These are phyloP conservation scores for Willowsia nigromaculata DNA, from an alignment of 2,888 invertebrate species.

Conservation along the genomic window DNA sequence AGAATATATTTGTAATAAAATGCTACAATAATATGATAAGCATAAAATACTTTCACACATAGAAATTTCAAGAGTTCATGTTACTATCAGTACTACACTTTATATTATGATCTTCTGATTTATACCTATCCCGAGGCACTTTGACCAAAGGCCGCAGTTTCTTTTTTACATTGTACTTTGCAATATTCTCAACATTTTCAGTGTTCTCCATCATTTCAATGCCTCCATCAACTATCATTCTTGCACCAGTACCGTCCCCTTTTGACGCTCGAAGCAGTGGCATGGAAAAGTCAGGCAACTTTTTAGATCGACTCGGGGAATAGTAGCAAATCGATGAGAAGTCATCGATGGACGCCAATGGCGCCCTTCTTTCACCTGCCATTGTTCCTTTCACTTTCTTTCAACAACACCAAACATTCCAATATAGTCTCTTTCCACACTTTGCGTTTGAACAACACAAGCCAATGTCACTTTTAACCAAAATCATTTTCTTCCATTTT, in stretches of 20 bases:
- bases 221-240: slow-evolving; percentile 60
- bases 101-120: no score
- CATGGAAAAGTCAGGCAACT: slow-evolving; percentile 76
- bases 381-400: background rate
- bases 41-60: no score
- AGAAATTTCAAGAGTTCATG: background rate
- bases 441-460: background rate
- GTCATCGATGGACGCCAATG: slow-evolving; percentile 79
- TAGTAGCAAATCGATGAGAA: slow-evolving; percentile 78
- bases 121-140: slow-evolving; percentile 78
- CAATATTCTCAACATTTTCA: slow-evolving; percentile 78
- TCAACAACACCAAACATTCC: background rate
- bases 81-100: no score
- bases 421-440: background rate
- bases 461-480: background rate
- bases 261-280: slow-evolving; percentile 74
- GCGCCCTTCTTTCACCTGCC: slow-evolving; percentile 77
- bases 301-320: slow-evolving; percentile 76
- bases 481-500: slow-evolving; percentile 26
- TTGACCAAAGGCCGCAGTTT: slow-evolving; percentile 78
- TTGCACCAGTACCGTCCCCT: slow-evolving; percentile 48
- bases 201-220: slow-evolving; percentile 76
- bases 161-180: slow-evolving; percentile 78
- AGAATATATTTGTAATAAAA: slow-evolving; percentile 28
- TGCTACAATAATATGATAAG: background rate